phyloP scores from a whole-genome alignment of 2,797 vertebrate genomes.

The Darevskia nairensis region DNA sequence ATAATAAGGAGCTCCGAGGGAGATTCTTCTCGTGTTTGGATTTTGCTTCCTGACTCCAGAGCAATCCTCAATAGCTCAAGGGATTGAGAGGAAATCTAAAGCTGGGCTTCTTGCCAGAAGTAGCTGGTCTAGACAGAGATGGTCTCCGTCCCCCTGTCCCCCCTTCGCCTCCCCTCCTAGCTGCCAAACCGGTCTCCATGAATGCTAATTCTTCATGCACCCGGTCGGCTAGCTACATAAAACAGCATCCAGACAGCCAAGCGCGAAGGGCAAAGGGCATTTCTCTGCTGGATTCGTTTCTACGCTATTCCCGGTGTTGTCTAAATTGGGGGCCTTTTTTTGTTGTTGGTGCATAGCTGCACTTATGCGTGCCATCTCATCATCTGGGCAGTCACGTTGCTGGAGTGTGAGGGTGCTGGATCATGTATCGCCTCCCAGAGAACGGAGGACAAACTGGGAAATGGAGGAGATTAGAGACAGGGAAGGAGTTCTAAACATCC shows the following conservation, averaged over 20 bases:
- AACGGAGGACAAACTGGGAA: background rate
- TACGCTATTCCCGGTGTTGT: background rate
- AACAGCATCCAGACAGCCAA: background rate
- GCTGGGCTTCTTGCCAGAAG: conserved; percentile 18
- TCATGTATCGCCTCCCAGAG: background rate
- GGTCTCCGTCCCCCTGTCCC: background rate
- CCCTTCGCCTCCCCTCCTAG: background rate
- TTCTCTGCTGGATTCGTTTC: background rate
- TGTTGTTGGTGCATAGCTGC: background rate
- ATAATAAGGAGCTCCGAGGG: background rate
- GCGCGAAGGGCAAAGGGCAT: conserved; percentile 24
- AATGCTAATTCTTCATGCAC: conserved; percentile 23
- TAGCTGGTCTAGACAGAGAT: conserved; percentile 23
- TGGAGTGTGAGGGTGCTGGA: background rate
- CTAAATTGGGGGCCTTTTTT: conserved; percentile 8
- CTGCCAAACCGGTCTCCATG: conserved; percentile 7
- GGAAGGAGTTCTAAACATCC: background rate
- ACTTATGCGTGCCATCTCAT: background rate
- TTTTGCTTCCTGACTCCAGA: background rate
- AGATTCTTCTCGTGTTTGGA: background rate
- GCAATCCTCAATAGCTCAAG: background rate
- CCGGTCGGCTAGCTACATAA: conserved; percentile 1
- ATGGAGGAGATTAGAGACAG: background rate
- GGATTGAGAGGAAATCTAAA: conserved; percentile 12
- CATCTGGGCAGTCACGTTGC: background rate